phyloP scores from a whole-genome alignment of 2,113 vertebrate species.

The Cyprinus carpio region DNA sequence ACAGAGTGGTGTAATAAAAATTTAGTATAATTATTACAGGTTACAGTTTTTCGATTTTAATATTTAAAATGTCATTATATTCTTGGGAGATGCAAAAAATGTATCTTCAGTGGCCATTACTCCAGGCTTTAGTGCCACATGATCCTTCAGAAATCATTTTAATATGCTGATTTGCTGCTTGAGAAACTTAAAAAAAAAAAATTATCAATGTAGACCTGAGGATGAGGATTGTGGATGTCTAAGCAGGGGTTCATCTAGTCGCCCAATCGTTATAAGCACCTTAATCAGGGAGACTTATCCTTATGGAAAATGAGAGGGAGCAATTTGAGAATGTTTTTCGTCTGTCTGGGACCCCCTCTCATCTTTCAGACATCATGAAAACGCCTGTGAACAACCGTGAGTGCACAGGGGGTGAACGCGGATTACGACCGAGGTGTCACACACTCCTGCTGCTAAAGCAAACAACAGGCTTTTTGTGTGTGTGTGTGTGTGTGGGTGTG shows the following conservation, averaged over 20 bases:
- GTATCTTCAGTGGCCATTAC: too few species aligned
- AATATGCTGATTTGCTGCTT: too few species aligned
- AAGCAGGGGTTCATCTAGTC: constrained; percentile 53
- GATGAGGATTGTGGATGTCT: background rate
- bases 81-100: too few species aligned
- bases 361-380: constrained; percentile 75
- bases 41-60: too few species aligned
- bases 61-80: too few species aligned
- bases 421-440: constrained; percentile 75
- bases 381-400: constrained; percentile 66
- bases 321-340: constrained; percentile 74
- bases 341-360: constrained; percentile 70
- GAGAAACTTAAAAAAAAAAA: too few species aligned
- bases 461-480: constrained; percentile 58
- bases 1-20: too few species aligned
- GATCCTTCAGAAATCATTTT: too few species aligned
- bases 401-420: constrained; percentile 70
- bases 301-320: constrained; percentile 72
- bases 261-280: constrained; percentile 43
- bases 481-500: constrained; percentile 35
- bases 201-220: background rate
- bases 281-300: constrained; percentile 60
- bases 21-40: too few species aligned
- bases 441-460: constrained; percentile 71
- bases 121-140: too few species aligned